Evolutionary conservation across 2,888 invertebrate species (phyloP).

Genomic region (Morinoia aosen): DNA sequence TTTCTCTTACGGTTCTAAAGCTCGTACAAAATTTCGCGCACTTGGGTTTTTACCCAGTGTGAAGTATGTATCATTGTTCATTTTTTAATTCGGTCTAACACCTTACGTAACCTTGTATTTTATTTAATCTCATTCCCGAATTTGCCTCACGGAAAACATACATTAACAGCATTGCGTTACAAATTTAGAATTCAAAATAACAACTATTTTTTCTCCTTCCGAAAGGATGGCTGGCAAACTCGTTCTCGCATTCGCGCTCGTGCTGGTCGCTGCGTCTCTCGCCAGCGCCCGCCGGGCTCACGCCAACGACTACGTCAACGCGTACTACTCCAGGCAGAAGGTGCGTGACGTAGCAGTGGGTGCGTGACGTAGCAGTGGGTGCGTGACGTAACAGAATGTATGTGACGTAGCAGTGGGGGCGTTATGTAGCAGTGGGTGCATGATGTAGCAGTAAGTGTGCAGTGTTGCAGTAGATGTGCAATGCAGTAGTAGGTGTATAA

Average conservation of each 20-base stretch:
- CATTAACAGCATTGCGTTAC: neutral
- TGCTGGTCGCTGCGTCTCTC: neutral
- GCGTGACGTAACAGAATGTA: neutral
- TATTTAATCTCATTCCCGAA: neutral
- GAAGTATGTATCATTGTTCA: no score
- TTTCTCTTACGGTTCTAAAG: no score
- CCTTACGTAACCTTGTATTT: neutral
- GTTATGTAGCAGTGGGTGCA: neutral
- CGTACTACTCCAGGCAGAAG: constrained; percentile 35
- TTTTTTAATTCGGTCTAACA: neutral
- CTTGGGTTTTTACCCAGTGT: no score
- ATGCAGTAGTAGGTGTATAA: neutral
- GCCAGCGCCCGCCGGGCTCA: neutral
- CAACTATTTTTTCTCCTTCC: neutral
- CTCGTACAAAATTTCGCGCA: no score
- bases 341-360: neutral
- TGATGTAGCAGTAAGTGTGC: neutral
- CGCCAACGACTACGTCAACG: constrained; percentile 35
- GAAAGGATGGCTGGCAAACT: constrained; percentile 12
- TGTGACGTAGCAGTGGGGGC: neutral
- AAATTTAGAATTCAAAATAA: neutral
- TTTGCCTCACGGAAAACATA: neutral
- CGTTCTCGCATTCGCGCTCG: neutral
- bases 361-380: neutral
- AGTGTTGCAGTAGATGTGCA: neutral